These are phyloP conservation scores for Drosophila kohkoa DNA, from an alignment of 1,140 invertebrate genomes.

Conservation along the genomic window DNA sequence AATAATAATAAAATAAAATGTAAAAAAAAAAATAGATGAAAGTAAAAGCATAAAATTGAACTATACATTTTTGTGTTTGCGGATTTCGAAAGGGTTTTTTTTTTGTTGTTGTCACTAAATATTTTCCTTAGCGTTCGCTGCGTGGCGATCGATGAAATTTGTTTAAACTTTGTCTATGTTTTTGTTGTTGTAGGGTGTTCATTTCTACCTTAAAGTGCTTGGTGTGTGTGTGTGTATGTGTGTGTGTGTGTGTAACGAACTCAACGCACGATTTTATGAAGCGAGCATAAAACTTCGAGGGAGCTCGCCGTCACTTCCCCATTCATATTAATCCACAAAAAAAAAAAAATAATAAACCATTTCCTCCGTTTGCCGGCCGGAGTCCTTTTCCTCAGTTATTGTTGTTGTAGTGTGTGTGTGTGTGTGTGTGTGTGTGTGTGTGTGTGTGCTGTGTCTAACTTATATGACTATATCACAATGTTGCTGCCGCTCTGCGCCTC, in stretches of 20 bases:
- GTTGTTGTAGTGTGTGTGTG: not conserved
- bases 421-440: conserved; percentile 5
- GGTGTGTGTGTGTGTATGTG: conserved; percentile 25
- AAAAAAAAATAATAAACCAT: not conserved
- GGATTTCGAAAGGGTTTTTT: conserved; percentile 8
- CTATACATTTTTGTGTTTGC: conserved; percentile 39
- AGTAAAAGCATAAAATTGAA: conserved; percentile 55
- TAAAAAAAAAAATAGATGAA: conserved; percentile 16
- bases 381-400: conserved; percentile 28
- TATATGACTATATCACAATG: conserved; percentile 83
- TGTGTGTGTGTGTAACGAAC: conserved; percentile 52
- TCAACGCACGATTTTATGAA: conserved; percentile 79
- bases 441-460: conserved; percentile 50
- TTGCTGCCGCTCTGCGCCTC: conserved; percentile 74
- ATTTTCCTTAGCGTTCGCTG: conserved; percentile 41
- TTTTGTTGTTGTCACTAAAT: not conserved
- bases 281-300: conserved; percentile 82
- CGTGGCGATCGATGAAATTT: conserved; percentile 47
- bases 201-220: conserved; percentile 2
- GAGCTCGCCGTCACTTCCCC: conserved; percentile 56
- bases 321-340: not conserved
- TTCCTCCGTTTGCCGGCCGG: conserved; percentile 68
- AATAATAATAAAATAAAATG: conserved; percentile 46
- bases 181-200: conserved; percentile 1
- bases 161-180: not conserved